These are phyloP conservation scores for Perognathus longimembris DNA, from an alignment of 2,113 vertebrate species.

Conservation along the genomic window DNA sequence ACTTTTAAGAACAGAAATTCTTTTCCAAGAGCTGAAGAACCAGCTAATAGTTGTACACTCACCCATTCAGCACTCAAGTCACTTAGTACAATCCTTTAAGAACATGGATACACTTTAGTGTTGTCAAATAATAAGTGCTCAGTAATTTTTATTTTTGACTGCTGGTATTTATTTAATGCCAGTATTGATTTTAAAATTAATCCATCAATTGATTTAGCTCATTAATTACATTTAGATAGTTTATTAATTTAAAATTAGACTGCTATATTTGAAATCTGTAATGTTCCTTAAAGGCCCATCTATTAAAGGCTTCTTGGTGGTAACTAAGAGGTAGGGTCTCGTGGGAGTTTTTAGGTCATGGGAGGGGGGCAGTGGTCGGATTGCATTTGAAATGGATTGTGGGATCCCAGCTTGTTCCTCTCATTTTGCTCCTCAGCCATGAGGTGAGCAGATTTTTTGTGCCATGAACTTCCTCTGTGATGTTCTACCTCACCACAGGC, in stretches of 20 bases:
- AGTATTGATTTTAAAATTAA: not conserved
- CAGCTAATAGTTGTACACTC: constrained; percentile 20
- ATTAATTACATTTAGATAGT: not conserved
- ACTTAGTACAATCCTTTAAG: not conserved
- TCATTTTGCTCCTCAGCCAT: not conserved
- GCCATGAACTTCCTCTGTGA: not conserved
- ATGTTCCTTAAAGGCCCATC: not conserved
- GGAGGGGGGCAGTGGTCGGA: too few relatives aligned
- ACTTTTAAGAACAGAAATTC: constrained; percentile 53
- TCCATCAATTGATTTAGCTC: not conserved
- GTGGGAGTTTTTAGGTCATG: not conserved
- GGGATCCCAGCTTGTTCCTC: too few relatives aligned
- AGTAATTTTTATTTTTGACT: not conserved
- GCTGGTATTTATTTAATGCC: not conserved
- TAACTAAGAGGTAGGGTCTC: not conserved
- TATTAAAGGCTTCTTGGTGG: not conserved
- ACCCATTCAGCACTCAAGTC: constrained; percentile 46
- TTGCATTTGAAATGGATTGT: not conserved
- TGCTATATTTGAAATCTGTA: not conserved
- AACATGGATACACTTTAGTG: not conserved
- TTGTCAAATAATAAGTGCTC: not conserved
- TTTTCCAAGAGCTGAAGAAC: not conserved
- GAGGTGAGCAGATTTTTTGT: not conserved
- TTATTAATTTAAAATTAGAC: not conserved
- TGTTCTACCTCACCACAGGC: not conserved